These are phyloP conservation scores for Laterallus jamaicensis DNA, from an alignment of 2,113 vertebrate species.

Conservation along the genomic window DNA sequence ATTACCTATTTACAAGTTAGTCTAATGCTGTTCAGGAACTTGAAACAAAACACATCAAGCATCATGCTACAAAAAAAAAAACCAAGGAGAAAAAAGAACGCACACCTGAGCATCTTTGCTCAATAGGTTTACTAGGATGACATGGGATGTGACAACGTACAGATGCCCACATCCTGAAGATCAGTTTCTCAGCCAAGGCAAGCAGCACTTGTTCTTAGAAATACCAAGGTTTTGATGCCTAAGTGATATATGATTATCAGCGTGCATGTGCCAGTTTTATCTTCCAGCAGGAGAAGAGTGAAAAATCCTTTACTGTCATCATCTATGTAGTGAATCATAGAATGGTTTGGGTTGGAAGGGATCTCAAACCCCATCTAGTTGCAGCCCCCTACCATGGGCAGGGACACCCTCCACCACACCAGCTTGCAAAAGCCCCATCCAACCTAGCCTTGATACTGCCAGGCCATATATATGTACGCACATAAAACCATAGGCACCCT, in stretches of 20 bases:
- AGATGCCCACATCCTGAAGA: not conserved
- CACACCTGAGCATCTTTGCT: not conserved
- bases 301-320: not conserved
- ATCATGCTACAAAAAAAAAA: not conserved
- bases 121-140: not conserved
- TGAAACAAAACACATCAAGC: not conserved
- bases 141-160: not conserved
- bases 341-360: too few relatives aligned
- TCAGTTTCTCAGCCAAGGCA: not conserved
- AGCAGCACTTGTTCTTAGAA: not conserved
- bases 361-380: too few relatives aligned
- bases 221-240: not conserved
- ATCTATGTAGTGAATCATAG: too few relatives aligned
- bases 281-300: not conserved
- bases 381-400: too few relatives aligned
- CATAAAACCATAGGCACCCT: not conserved
- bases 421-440: too few relatives aligned
- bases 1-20: not conserved
- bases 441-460: too few relatives aligned
- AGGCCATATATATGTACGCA: not conserved
- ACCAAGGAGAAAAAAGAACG: too few relatives aligned
- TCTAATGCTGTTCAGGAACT: not conserved
- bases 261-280: not conserved
- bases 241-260: not conserved
- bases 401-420: too few relatives aligned